A percentile compares a stretch with the other conserved stretches of the same genome.
Evolutionary conservation across 2,888 invertebrate genomes (phyloP).

Genomic region (Cantharis rufa): DNA sequence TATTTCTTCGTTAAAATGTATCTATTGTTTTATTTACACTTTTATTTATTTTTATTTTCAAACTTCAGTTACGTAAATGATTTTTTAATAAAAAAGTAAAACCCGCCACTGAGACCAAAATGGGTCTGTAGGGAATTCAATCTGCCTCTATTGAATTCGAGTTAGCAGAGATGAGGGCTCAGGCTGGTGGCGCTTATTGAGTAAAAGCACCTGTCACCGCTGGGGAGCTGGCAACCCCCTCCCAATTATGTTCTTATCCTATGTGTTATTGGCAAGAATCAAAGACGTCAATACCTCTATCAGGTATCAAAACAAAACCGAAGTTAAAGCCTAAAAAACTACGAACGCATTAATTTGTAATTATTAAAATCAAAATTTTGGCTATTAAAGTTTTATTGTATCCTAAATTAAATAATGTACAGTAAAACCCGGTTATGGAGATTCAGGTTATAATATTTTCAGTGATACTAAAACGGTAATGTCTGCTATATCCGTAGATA

Average conservation of each 20-base stretch:
- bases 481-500: not conserved
- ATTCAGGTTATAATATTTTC: not conserved
- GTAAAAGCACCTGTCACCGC: constrained; percentile 36
- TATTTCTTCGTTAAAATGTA: not conserved
- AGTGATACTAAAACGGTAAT: not conserved
- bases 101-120: constrained; percentile 19
- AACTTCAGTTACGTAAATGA: constrained; percentile 12
- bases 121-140: constrained; percentile 30
- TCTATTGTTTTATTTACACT: not conserved
- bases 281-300: constrained; percentile 14
- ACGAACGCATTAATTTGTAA: not conserved
- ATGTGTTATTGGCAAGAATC: not conserved
- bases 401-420: not conserved
- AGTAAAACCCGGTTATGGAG: not conserved
- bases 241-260: constrained; percentile 19
- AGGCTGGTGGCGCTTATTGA: constrained; percentile 36
- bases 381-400: not conserved
- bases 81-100: constrained; percentile 14
- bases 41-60: not conserved
- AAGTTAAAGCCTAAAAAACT: not conserved
- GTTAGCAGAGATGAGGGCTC: constrained; percentile 37
- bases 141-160: constrained; percentile 38
- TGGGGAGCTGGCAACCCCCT: constrained; percentile 31
- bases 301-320: not conserved
- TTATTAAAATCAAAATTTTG: not conserved